Percentiles rank a stretch among this genome's conserved stretches.
Evolutionary conservation across 2,797 vertebrate genomes (phyloP).

Genomic region (Sardinella longiceps): DNA sequence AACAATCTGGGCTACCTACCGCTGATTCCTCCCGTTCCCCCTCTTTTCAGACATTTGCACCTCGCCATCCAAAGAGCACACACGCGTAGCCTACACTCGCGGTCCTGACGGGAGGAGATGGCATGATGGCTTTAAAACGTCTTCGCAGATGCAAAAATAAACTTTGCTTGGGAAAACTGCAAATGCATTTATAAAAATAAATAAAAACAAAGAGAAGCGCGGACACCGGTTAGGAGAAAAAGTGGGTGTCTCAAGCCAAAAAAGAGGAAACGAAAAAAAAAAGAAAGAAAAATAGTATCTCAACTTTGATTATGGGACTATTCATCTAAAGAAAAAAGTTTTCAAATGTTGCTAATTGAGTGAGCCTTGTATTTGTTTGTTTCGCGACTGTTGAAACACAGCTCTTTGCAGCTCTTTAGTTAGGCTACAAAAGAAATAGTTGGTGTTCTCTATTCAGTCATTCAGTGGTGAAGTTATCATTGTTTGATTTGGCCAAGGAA

Average conservation of each 20-base stretch:
- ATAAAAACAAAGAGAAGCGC: constrained; percentile 35
- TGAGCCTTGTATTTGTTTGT: background rate
- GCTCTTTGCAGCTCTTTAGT: background rate
- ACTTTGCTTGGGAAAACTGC: constrained; percentile 65
- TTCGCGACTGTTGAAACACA: background rate
- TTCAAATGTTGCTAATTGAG: background rate
- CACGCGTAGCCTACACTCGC: constrained; percentile 54
- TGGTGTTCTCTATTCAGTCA: too few relatives aligned
- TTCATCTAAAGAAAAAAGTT: background rate
- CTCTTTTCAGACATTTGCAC: constrained; percentile 83
- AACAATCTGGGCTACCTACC: constrained; percentile 65
- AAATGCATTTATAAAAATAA: constrained; percentile 71
- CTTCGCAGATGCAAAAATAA: constrained; percentile 78
- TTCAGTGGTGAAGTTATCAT: too few relatives aligned
- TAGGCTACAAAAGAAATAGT: background rate
- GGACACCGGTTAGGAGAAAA: constrained; percentile 19
- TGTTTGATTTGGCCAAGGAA: too few relatives aligned
- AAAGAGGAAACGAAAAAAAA: too few relatives aligned
- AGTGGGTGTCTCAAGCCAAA: background rate
- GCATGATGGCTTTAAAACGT: constrained; percentile 62
- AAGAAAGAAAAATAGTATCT: background rate
- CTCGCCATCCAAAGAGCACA: constrained; percentile 70
- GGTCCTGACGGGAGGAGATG: constrained; percentile 60
- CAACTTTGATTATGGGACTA: background rate
- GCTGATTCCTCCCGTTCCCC: constrained; percentile 63